Percentiles rank a stretch among this genome's conserved stretches.
Conservation (phyloP, 1,140 invertebrate genomes). For the Arctopsyche grandis region DNA sequence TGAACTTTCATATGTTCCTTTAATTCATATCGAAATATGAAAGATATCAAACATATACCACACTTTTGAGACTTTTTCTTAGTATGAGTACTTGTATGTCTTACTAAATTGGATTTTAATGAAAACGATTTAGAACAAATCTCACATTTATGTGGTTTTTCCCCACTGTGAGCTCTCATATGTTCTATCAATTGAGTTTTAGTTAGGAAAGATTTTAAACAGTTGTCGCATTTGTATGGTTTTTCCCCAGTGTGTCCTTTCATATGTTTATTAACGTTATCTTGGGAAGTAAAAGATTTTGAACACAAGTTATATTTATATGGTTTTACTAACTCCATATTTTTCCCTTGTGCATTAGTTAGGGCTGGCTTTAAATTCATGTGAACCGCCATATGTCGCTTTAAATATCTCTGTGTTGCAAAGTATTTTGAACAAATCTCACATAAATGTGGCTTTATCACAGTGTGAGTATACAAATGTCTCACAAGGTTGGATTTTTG, state of each 20-base stretch:
- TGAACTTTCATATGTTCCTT: slow-evolving; percentile 72
- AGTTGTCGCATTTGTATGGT: slow-evolving; percentile 49
- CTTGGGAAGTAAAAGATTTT: too few relatives aligned
- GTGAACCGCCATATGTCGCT: too few relatives aligned
- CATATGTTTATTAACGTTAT: too few relatives aligned
- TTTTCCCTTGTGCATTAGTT: too few relatives aligned
- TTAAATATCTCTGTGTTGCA: too few relatives aligned
- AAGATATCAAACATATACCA: background rate
- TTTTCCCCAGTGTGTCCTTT: slow-evolving; percentile 44
- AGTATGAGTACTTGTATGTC: slow-evolving; percentile 44
- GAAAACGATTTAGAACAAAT: slow-evolving; percentile 45
- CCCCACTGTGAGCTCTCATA: background rate
- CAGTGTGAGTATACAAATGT: too few relatives aligned
- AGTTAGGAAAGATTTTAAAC: slow-evolving; percentile 47
- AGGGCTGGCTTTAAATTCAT: too few relatives aligned
- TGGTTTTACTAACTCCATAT: too few relatives aligned
- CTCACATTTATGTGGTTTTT: slow-evolving; percentile 51
- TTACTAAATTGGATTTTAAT: slow-evolving; percentile 29
- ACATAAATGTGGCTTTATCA: too few relatives aligned
- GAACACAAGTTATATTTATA: too few relatives aligned
- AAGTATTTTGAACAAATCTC: too few relatives aligned
- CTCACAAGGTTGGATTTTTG: too few relatives aligned
- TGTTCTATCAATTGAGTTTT: slow-evolving; percentile 28
- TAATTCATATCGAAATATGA: slow-evolving; percentile 58
- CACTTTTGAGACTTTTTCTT: slow-evolving; percentile 47